Conservation (phyloP, 2,113 vertebrate genomes). For the Crotalus tigris region DNA sequence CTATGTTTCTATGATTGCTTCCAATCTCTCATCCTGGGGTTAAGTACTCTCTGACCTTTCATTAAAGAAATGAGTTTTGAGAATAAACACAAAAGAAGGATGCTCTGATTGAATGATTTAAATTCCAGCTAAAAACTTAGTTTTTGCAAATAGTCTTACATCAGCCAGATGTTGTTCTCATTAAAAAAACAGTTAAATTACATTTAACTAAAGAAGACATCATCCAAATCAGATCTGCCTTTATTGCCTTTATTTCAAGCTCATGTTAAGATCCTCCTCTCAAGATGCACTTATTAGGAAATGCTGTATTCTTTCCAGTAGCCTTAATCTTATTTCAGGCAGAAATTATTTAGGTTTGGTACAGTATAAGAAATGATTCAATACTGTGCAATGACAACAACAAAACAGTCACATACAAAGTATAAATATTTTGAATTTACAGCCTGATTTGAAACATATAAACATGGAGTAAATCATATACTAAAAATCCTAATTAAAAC, state of each 20-base stretch:
- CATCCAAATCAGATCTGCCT: neutral
- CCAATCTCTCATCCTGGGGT: neutral
- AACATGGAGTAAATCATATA: neutral
- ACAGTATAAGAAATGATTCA: neutral
- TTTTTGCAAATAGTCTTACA: neutral
- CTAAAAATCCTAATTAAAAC: conserved; percentile 4
- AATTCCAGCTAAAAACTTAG: neutral
- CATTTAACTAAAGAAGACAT: neutral
- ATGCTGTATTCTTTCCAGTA: neutral
- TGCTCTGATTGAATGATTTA: neutral
- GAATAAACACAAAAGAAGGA: neutral
- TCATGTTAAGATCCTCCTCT: neutral
- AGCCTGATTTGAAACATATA: conserved; percentile 1
- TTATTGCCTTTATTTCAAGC: neutral
- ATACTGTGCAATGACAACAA: neutral
- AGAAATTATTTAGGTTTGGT: neutral
- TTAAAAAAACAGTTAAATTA: neutral
- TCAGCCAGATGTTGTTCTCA: neutral
- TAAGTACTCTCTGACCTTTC: neutral
- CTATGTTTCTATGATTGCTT: neutral
- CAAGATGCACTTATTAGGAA: neutral
- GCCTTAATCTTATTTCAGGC: neutral
- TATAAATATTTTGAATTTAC: neutral
- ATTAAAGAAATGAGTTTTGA: neutral
- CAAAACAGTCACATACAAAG: neutral